These are phyloP conservation scores for Calypte anna DNA, from an alignment of 2,113 vertebrate genomes.

Conservation along the genomic window DNA sequence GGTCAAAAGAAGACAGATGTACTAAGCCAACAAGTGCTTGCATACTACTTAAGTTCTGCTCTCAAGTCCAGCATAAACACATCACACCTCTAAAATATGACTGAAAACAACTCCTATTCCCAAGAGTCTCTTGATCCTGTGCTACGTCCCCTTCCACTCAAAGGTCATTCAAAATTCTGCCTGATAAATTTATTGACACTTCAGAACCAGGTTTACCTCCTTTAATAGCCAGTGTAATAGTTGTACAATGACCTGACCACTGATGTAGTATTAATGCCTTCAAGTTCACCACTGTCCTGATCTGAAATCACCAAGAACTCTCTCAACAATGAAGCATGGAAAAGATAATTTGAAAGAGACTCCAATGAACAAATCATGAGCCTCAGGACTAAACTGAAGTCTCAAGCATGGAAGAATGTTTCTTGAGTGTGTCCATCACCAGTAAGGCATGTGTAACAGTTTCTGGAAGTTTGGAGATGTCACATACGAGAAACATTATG, in stretches of 20 bases:
- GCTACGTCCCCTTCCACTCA: background rate
- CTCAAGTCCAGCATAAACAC: background rate
- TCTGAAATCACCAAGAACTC: background rate
- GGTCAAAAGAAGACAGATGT: background rate
- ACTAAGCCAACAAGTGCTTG: background rate
- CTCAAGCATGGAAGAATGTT: background rate
- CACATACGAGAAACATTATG: background rate
- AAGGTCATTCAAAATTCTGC: background rate
- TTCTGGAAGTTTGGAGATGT: background rate
- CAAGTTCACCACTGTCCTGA: background rate
- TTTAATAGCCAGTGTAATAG: rapidly evolving
- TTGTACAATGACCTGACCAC: background rate
- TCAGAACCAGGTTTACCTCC: background rate
- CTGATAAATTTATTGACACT: background rate
- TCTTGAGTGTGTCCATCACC: background rate
- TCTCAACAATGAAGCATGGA: background rate
- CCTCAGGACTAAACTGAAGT: background rate
- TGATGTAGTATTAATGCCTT: background rate
- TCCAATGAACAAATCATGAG: background rate
- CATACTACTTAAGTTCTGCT: background rate
- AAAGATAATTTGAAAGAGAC: background rate
- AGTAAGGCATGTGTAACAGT: background rate
- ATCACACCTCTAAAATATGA: background rate
- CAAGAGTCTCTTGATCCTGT: background rate
- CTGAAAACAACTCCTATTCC: background rate